A percentile compares a stretch with the other conserved stretches of the same genome.
Conservation (phyloP, 2,888 invertebrate species). For the Hyposoter dolosus region DNA sequence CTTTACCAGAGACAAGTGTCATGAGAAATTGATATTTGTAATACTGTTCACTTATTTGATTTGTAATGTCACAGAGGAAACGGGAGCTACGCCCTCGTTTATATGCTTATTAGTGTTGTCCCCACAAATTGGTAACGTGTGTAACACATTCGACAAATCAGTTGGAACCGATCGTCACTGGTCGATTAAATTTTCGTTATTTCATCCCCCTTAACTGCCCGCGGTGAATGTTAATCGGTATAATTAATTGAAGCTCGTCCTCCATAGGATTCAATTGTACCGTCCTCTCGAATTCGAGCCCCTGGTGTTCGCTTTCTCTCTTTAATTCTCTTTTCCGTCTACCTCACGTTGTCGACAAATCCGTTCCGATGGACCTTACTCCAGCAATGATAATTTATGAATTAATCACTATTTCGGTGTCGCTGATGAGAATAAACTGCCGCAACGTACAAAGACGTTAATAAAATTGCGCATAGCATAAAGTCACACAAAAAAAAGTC, state of each 20-base stretch:
- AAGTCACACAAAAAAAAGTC: neutral
- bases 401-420: neutral
- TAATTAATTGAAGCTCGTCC: slow-evolving; percentile 55
- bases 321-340: neutral
- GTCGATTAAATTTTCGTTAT: slow-evolving; percentile 54
- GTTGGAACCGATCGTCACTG: slow-evolving; percentile 59
- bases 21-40: neutral
- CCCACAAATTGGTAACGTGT: slow-evolving; percentile 55
- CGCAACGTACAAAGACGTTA: neutral
- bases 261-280: slow-evolving; percentile 45
- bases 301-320: neutral
- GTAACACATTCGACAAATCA: slow-evolving; percentile 61
- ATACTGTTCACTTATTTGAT: slow-evolving; percentile 17
- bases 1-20: neutral
- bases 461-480: neutral
- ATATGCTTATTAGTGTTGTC: slow-evolving; percentile 55
- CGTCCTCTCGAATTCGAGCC: slow-evolving; percentile 18
- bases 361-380: neutral
- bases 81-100: slow-evolving; percentile 25
- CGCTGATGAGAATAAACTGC: neutral
- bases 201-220: slow-evolving; percentile 15
- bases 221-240: slow-evolving; percentile 54
- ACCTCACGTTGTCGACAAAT: neutral
- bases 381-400: neutral
- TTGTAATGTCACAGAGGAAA: neutral